Base-by-base conservation (phyloP, 2,113 vertebrate species). In the Pluvialis apricaria region DNA sequence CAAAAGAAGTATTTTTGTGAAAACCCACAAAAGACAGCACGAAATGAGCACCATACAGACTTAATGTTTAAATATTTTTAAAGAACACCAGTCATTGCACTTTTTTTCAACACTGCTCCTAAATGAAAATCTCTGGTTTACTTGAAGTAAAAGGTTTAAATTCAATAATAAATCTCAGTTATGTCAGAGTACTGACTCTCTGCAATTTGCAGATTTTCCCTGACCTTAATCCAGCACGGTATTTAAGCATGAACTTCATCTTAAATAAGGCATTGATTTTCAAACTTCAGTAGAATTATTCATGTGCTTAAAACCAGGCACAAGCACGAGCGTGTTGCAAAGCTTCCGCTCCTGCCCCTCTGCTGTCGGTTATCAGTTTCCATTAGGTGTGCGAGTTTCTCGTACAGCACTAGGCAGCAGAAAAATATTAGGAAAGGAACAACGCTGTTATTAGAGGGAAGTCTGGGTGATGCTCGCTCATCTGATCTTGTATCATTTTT, bases 261-360 rank as follows among this genome's bases (percentile, higher is more conserved):
- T 82, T 77, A 70, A 96, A 57, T 54, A 84, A 66, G 44, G 19
- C 44, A 55, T 29, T 52, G 14, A 24, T 61, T 95, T 82, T 92
- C 71, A 49, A 76, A 77, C 62, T 85, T 90, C 38, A 45, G 66
- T 77, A 58, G 70, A 95, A 97, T 87, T 88, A 92, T 91, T 94
- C 44, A 89, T 44, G 32, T 32, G n/a, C 40, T 90, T 92, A 79
- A 94, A 93, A 58, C 36, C 24, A 88, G 60, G 24, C 38, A 82
- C 32, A 57, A 3, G 21, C n/a, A 64, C 0, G 0, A 87, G 34
- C 6, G 0, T 72, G 91, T 76, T 80, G 49, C 91, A 85, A 42
- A 92, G 62, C 66, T 80, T 88, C 62, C 14, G 5, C 55, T 92
- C 36, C 64, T n/a, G 26, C 69, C 61, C 73, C 44, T 82, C 58